A percentile compares a stretch with the other conserved stretches of the same genome.
Conservation (phyloP, 2,888 invertebrate species). For the Dynastes maya region DNA sequence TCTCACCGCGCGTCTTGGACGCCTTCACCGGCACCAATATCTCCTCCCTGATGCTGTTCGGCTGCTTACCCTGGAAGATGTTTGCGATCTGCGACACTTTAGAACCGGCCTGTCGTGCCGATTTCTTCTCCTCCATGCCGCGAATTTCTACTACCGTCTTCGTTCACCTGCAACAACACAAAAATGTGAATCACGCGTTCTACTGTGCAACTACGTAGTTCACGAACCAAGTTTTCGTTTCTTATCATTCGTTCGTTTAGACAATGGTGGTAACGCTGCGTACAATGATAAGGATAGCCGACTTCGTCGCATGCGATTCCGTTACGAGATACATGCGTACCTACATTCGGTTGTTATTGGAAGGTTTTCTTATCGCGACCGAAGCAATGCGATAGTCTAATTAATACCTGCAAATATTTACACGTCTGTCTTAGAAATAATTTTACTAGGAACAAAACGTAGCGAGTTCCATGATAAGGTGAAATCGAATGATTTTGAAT, state of each 20-base stretch:
- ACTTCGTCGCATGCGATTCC: background rate
- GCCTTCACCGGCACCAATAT: constrained; percentile 52
- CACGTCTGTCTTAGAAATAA: background rate
- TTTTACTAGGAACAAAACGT: constrained; percentile 8
- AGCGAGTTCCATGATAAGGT: background rate
- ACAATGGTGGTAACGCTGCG: background rate
- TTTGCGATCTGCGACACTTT: constrained; percentile 94
- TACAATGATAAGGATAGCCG: background rate
- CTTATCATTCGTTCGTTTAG: constrained; percentile 13
- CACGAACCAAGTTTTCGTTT: background rate
- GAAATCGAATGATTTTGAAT: background rate
- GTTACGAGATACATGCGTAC: background rate
- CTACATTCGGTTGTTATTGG: background rate
- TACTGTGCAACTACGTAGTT: constrained; percentile 13
- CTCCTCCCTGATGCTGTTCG: constrained; percentile 51
- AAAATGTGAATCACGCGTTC: constrained; percentile 8
- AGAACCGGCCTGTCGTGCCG: constrained; percentile 73
- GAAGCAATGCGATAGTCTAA: constrained; percentile 27
- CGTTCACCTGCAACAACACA: constrained; percentile 34
- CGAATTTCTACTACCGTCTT: constrained; percentile 25
- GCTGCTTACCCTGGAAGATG: constrained; percentile 78
- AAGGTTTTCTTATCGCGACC: background rate
- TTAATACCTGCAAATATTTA: constrained; percentile 41
- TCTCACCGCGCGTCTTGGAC: constrained; percentile 58
- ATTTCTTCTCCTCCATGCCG: constrained; percentile 68